phyloP scores from a whole-genome alignment of 2,888 invertebrate species.

The Trichopoda pennipes region DNA sequence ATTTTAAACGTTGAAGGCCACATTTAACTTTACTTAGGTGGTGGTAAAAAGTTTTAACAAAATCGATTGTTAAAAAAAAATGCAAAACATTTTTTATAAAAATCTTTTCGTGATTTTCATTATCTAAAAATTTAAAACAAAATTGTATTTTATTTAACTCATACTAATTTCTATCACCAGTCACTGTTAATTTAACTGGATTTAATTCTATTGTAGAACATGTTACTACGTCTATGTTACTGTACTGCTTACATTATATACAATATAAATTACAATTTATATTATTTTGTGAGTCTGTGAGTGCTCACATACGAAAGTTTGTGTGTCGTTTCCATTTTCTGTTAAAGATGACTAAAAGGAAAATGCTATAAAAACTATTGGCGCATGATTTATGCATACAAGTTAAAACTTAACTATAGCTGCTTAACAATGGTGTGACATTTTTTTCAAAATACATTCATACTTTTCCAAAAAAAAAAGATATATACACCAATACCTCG shows the following conservation, averaged over 20 bases:
- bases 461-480: neutral
- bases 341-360: constrained; percentile 48
- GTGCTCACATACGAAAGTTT: constrained; percentile 13
- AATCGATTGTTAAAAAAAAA: too few species aligned
- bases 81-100: too few species aligned
- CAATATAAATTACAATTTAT: constrained; percentile 65
- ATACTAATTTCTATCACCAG: neutral
- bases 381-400: constrained; percentile 64
- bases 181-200: constrained; percentile 6
- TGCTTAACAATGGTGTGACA: constrained; percentile 66
- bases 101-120: too few species aligned
- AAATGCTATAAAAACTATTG: constrained; percentile 64
- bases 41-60: too few species aligned
- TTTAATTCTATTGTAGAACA: neutral
- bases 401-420: constrained; percentile 58
- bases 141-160: neutral
- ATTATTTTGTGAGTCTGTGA: neutral
- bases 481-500: too few species aligned
- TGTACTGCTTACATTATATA: constrained; percentile 49
- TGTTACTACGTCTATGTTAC: neutral
- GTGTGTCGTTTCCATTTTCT: constrained; percentile 14
- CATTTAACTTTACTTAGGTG: too few species aligned
- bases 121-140: too few species aligned
- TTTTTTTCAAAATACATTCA: constrained; percentile 48
- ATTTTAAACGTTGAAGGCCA: too few species aligned